Conservation (phyloP, 2,797 vertebrate genomes). For the Xenopus petersii region DNA sequence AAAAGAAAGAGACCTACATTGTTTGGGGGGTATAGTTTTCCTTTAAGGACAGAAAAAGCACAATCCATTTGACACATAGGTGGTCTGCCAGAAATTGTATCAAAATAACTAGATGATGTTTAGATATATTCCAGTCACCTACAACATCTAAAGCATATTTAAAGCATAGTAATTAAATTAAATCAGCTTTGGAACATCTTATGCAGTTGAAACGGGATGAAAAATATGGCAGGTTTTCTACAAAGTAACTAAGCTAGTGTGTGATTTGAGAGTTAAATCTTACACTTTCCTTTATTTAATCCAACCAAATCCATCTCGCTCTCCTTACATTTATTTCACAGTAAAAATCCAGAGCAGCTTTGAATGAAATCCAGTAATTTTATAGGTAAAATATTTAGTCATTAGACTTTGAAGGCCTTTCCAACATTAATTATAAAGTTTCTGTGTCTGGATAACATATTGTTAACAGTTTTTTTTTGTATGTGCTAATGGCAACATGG, state of each 20-base stretch:
- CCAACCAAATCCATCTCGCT: slow-evolving; percentile 58
- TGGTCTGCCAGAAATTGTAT: too few species aligned
- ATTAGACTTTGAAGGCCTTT: slow-evolving; percentile 80
- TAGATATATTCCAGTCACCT: too few species aligned
- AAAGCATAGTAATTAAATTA: too few species aligned
- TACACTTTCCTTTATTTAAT: slow-evolving; percentile 34
- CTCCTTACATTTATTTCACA: slow-evolving; percentile 73
- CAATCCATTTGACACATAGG: too few species aligned
- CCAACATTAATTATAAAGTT: slow-evolving; percentile 77
- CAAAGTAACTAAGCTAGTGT: too few species aligned
- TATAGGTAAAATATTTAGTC: slow-evolving; percentile 80
- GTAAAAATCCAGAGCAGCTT: slow-evolving; percentile 69
- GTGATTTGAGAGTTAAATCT: background rate
- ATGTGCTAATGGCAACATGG: slow-evolving; percentile 94
- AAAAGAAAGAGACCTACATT: too few species aligned
- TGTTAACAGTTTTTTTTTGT: slow-evolving; percentile 93
- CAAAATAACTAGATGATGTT: too few species aligned
- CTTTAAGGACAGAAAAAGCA: too few species aligned
- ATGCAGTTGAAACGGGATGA: too few species aligned
- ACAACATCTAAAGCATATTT: too few species aligned
- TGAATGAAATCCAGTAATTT: slow-evolving; percentile 80
- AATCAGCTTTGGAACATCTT: too few species aligned
- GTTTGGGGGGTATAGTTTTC: too few species aligned
- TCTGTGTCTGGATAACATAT: slow-evolving; percentile 93
- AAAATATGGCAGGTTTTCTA: background rate